Evolutionary conservation across 2,888 invertebrate genomes (phyloP).

Genomic region (Dendrolimus pini): DNA sequence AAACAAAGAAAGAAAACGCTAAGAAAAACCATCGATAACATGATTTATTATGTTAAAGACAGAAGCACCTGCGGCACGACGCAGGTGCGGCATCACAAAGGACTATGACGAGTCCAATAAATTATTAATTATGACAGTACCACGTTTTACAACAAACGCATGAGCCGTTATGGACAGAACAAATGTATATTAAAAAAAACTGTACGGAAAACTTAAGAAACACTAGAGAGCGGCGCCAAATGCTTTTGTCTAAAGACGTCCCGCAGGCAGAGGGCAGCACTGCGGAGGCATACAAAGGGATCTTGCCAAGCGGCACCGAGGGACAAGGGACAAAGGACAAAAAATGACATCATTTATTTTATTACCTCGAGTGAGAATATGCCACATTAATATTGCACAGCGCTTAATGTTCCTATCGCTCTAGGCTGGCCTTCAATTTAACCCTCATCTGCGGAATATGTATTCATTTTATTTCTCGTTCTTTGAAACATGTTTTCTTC

Average conservation of each 20-base stretch:
- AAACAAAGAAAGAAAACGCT: not conserved
- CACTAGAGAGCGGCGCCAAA: conserved; percentile 64
- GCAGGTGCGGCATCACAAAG: conserved; percentile 60
- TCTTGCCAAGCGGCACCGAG: conserved; percentile 52
- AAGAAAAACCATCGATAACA: conserved; percentile 16
- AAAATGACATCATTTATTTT: conserved; percentile 77
- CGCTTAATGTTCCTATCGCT: conserved; percentile 65
- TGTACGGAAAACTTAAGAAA: not conserved
- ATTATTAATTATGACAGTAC: conserved; percentile 74
- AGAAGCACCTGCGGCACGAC: conserved; percentile 57
- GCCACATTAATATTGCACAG: conserved; percentile 69
- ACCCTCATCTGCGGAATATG: not conserved
- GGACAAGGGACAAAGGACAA: conserved; percentile 63
- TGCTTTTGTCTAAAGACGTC: conserved; percentile 67
- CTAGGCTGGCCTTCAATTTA: conserved; percentile 49
- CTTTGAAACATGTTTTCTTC: not conserved
- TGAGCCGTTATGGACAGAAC: conserved; percentile 38
- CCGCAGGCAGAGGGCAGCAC: conserved; percentile 46
- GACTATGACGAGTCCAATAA: conserved; percentile 61
- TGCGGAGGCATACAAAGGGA: conserved; percentile 47
- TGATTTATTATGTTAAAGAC: conserved; percentile 57
- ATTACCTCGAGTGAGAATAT: conserved; percentile 72
- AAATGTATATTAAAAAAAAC: conserved; percentile 32
- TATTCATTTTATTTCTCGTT: not conserved
- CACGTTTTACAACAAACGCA: conserved; percentile 45